A percentile compares a stretch with the other conserved stretches of the same genome.
Evolutionary conservation across 2,113 vertebrate genomes (phyloP).

Genomic region (Melanocharis versteri): DNA sequence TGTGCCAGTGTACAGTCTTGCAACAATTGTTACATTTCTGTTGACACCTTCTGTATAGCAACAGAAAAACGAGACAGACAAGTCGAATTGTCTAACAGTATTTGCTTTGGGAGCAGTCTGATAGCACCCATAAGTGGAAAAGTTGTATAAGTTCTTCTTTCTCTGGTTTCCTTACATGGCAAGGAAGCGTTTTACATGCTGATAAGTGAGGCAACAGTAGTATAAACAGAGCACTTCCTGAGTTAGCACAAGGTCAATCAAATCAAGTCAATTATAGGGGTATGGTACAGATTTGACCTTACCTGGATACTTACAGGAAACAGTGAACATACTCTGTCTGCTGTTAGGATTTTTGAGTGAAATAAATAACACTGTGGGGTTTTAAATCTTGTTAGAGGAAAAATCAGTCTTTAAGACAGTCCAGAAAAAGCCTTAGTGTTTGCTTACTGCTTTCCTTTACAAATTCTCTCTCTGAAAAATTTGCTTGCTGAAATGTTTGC

Average conservation of each 20-base stretch:
- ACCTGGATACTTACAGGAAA: background rate
- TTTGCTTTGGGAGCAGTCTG: background rate
- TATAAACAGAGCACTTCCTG: background rate
- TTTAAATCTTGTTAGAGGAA: background rate
- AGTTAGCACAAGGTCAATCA: background rate
- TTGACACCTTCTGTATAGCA: background rate
- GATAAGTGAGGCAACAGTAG: background rate
- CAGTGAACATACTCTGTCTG: background rate
- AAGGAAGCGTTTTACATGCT: background rate
- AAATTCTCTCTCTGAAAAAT: background rate
- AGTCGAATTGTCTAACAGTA: background rate
- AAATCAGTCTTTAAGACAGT: background rate
- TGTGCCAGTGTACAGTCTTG: background rate
- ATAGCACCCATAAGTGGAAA: background rate
- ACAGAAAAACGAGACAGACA: background rate
- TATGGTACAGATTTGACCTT: background rate
- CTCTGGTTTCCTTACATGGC: background rate
- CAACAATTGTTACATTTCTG: background rate
- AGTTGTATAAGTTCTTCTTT: background rate
- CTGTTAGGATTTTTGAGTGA: background rate
- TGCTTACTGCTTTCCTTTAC: background rate
- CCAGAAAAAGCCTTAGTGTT: background rate
- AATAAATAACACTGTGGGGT: fast-evolving
- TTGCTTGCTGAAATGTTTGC: background rate
- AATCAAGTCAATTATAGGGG: background rate